Conservation (phyloP, 2,888 invertebrate genomes). For the Coronaproctus castanopsis region DNA sequence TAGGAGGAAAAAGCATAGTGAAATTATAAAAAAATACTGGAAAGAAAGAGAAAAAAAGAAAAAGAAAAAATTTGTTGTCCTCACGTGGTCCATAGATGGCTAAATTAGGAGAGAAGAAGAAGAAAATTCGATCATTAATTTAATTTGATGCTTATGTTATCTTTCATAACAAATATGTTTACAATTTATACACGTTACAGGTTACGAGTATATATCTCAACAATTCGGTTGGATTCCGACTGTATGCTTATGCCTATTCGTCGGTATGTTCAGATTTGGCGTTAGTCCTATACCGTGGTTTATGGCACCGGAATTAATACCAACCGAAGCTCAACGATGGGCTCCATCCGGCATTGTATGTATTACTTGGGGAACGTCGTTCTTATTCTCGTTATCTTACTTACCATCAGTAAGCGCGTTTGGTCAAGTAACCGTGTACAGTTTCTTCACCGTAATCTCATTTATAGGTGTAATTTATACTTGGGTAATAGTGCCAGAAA, state of each 20-base stretch:
- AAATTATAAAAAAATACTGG: too few relatives aligned
- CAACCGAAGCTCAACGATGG: conserved; percentile 20
- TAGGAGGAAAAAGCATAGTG: too few relatives aligned
- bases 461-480: conserved; percentile 17
- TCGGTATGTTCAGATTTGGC: conserved; percentile 27
- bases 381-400: conserved; percentile 30
- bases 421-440: conserved; percentile 14
- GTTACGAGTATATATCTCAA: background rate
- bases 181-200: too few relatives aligned
- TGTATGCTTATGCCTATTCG: conserved; percentile 24
- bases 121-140: too few relatives aligned
- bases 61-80: too few relatives aligned
- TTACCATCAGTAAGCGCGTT: conserved; percentile 32
- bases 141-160: too few relatives aligned
- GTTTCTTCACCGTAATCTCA: conserved; percentile 14
- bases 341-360: conserved; percentile 28
- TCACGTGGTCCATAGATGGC: too few relatives aligned
- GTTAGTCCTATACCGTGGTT: conserved; percentile 29
- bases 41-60: too few relatives aligned
- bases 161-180: too few relatives aligned
- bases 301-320: conserved; percentile 25
- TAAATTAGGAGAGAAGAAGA: too few relatives aligned
- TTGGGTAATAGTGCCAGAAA: conserved; percentile 18
- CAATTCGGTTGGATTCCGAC: conserved; percentile 25
- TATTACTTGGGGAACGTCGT: conserved; percentile 26